phyloP scores from a whole-genome alignment of 2,888 invertebrate species.

The Parasteatoda lunata region DNA sequence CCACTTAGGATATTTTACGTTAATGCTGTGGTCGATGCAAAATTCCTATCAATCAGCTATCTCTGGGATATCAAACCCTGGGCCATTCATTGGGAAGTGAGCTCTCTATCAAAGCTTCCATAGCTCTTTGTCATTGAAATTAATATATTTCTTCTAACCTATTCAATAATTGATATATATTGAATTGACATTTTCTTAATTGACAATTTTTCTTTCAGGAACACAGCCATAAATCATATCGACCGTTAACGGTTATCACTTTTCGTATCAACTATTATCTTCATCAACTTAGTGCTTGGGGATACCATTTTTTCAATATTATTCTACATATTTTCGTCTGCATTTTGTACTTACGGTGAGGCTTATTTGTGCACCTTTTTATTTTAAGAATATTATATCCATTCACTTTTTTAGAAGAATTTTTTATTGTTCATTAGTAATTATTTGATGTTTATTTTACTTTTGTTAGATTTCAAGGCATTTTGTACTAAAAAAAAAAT shows the following conservation, averaged over 20 bases:
- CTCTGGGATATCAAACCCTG: no score
- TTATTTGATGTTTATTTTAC: background rate
- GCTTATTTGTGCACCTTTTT: slow-evolving; percentile 50
- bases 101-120: no score
- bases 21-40: no score
- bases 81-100: no score
- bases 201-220: slow-evolving; percentile 79
- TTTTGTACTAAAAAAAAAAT: no score
- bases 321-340: slow-evolving; percentile 76
- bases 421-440: background rate
- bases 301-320: slow-evolving; percentile 70
- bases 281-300: slow-evolving; percentile 70
- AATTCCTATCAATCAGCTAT: no score
- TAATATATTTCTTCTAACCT: no score
- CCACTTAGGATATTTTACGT: no score
- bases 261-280: slow-evolving; percentile 70
- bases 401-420: background rate
- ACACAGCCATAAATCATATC: slow-evolving; percentile 86
- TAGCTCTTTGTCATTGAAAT: no score
- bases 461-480: background rate
- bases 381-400: background rate
- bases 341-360: slow-evolving; percentile 90
- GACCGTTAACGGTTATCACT: slow-evolving; percentile 70
- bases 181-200: background rate
- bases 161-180: background rate